These are phyloP conservation scores for Arctopsyche grandis DNA, from an alignment of 1,140 invertebrate species.

Conservation along the genomic window DNA sequence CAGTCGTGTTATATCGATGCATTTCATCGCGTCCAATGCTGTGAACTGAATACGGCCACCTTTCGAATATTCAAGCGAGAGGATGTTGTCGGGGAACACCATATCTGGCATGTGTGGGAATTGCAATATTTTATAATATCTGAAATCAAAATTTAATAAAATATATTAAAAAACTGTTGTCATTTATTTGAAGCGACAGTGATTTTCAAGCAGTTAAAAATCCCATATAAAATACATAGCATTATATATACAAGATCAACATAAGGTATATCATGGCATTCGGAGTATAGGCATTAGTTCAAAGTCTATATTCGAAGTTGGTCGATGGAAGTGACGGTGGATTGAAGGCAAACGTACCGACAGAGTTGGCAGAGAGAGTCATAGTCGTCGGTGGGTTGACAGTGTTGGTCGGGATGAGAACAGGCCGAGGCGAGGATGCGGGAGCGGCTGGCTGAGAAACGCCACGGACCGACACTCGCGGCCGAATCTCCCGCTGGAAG, in stretches of 20 bases:
- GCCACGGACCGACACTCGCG: background rate
- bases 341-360: too few relatives aligned
- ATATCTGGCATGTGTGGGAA: conserved; percentile 96
- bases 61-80: conserved; percentile 74
- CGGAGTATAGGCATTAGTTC: too few relatives aligned
- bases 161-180: background rate
- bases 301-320: too few relatives aligned
- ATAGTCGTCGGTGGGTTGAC: background rate
- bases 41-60: conserved; percentile 86
- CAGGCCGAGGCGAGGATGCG: conserved; percentile 4
- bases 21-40: conserved; percentile 88
- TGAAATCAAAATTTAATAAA: conserved; percentile 62
- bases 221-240: background rate
- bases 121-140: conserved; percentile 79
- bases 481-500: background rate
- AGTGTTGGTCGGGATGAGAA: background rate
- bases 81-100: conserved; percentile 93
- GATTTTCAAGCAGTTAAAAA: too few relatives aligned
- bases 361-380: conserved; percentile 4
- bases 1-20: conserved; percentile 82
- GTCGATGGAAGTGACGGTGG: too few relatives aligned
- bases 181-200: background rate
- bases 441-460: background rate
- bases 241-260: too few relatives aligned
- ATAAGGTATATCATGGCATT: too few relatives aligned